These are phyloP conservation scores for Apotomis turbidana DNA, from an alignment of 2,888 invertebrate species.

Conservation along the genomic window DNA sequence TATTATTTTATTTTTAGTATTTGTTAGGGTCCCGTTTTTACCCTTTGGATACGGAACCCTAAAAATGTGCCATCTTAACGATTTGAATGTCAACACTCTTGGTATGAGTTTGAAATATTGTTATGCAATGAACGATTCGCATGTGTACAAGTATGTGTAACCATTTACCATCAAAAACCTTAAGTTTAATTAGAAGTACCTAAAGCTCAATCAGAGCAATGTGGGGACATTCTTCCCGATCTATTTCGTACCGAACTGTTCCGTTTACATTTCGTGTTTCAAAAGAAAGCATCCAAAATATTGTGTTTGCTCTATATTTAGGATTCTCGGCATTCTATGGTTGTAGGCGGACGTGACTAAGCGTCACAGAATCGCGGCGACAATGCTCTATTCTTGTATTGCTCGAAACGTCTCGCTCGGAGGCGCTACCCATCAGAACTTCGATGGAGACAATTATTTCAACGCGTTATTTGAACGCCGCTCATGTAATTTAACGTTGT, in stretches of 20 bases:
- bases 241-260: constrained; percentile 14
- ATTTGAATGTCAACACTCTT: too few species aligned
- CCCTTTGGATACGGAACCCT: too few species aligned
- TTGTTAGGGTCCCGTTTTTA: too few species aligned
- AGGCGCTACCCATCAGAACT: constrained; percentile 40
- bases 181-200: too few species aligned
- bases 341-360: constrained; percentile 68
- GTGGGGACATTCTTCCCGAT: constrained; percentile 29
- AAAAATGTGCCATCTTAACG: too few species aligned
- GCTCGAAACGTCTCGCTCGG: constrained; percentile 52
- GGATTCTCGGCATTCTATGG: constrained; percentile 58
- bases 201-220: constrained; percentile 28
- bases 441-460: constrained; percentile 45
- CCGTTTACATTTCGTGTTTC: constrained; percentile 40
- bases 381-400: constrained; percentile 66
- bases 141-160: too few species aligned
- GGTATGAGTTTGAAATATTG: too few species aligned
- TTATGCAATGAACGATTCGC: too few species aligned
- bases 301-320: constrained; percentile 58
- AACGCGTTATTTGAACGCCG: constrained; percentile 46
- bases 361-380: constrained; percentile 63
- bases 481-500: constrained; percentile 47
- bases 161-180: too few species aligned
- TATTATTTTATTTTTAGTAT: too few species aligned
- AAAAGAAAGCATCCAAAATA: constrained; percentile 56